Evolutionary conservation across 1,140 invertebrate species (phyloP), one percentile per base, ranked within the genome.

Genomic region (Meloidogyne exigua): DNA sequence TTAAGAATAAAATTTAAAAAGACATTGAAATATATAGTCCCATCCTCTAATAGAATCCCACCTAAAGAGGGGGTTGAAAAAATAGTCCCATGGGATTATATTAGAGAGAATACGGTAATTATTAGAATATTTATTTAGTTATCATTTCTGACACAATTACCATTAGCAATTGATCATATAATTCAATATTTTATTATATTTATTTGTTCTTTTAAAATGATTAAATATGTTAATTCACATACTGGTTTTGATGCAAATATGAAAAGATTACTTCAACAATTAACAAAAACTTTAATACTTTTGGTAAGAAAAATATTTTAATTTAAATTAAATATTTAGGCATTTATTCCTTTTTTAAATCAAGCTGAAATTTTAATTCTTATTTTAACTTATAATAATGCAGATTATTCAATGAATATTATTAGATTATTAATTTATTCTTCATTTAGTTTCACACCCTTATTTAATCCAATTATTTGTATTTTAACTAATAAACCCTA

Each of bases 401-500:
- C 0, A 10, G 9, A 39, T 32, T 32, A 49, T 57, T n/a, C 18
- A 57, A n/a, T n/a, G 21, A 57, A 57, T 57, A n/a, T n/a, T 57
- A n/a, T 57, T 57, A n/a, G n/a, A 57, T 18, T 49, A 57, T 57
- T 57, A n/a, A n/a, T 57, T 57, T n/a, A 57, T 21, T 7, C 10
- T 57, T 57, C n/a, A n/a, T 9, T 57, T 57, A 7, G 21, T 21
- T 57, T 57, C 7, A 57, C 18, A 57, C n/a, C 18, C 9, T n/a
- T 57, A 57, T 57, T 57, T 57, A 57, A 57, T n/a, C 49, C 49
- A 57, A 57, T 57, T 49, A 49, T 49, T 49, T 49, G 44, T 49
- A 49, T 49, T 57, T 57, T 57, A 57, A 57, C n/a, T n/a, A 57
- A 57, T 57, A 57, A 18, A n/a, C 49, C 49, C 0, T 57, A 57